Base-by-base conservation (phyloP, 2,797 vertebrate species). In the Sitta carolinensis region DNA sequence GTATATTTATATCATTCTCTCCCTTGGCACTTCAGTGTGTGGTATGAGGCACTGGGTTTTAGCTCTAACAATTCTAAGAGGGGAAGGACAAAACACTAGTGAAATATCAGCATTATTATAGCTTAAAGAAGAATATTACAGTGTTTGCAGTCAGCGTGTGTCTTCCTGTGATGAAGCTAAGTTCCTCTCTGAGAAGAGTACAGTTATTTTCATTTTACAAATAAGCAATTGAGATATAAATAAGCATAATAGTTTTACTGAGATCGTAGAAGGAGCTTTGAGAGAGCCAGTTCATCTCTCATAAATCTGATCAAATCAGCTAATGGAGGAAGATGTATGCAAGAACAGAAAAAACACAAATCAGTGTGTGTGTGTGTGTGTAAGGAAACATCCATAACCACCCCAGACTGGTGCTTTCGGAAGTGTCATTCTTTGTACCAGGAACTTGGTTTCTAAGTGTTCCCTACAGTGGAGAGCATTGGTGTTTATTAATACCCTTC, bases 51-150 rank as follows among this genome's bases (percentile, higher is more conserved):
- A 21, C 0, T 87, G 72, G 20, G 7, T 50, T 90, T 91, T 66
- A 92, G 75, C n/a, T 89, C 38, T 70, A 40, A 72, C 68, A 89
- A 11, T 89, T 83, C 90, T 77, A 48, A 58, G 59, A 68, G 34
- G 45, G 27, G 32, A 94, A 89, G 57, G 89, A 50, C 7, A 8
- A 89, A 92, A 62, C 68, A 47, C 48, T 17, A 15, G 75, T 77
- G 51, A 92, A 95, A 90, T 94, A 92, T 87, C 95, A 94, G 54
- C 50, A 42, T 89, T 84, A 83, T 92, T 80, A 62, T 19, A 40
- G 47, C 61, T 87, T 89, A 67, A 85, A 92, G 78, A 94, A 83
- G 72, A 89, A 72, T 87, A 91, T 87, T 48, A 69, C 48, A 55
- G 74, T 55, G 50, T 87, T 91, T 87, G 47, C 59, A 92, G 84